These are phyloP conservation scores for Lacerta bilineata DNA, from an alignment of 2,797 vertebrate species.

Conservation along the genomic window DNA sequence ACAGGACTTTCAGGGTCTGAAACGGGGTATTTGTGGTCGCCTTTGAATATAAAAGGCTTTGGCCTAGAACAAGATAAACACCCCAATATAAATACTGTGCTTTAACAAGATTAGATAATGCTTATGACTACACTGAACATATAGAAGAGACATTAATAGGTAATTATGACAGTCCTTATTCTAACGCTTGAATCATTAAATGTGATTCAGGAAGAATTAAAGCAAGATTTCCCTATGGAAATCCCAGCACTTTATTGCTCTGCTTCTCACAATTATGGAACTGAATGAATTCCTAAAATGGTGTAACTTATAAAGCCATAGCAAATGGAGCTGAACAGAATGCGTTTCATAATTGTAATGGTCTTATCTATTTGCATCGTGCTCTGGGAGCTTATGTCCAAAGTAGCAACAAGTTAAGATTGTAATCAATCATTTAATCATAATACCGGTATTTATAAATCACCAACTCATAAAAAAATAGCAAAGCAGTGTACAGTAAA, in stretches of 20 bases:
- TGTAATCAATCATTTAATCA: background rate
- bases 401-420: background rate
- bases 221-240: background rate
- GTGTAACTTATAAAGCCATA: background rate
- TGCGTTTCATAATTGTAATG: too few species aligned
- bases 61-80: conserved; percentile 81
- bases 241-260: background rate
- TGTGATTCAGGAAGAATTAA: background rate
- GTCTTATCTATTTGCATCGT: too few species aligned
- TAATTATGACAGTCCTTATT: background rate
- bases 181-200: background rate
- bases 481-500: too few species aligned
- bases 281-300: background rate
- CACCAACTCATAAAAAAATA: too few species aligned
- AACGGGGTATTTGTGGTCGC: conserved; percentile 90
- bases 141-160: background rate
- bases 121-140: background rate
- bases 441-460: too few species aligned
- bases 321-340: too few species aligned
- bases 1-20: conserved; percentile 86
- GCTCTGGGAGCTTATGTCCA: background rate
- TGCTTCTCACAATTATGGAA: background rate
- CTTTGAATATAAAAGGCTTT: conserved; percentile 95
- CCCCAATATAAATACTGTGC: background rate
- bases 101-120: background rate